A percentile compares a stretch with the other conserved stretches of the same genome.
Conservation (phyloP, 2,888 invertebrate species). For the Cheilosia pagana region DNA sequence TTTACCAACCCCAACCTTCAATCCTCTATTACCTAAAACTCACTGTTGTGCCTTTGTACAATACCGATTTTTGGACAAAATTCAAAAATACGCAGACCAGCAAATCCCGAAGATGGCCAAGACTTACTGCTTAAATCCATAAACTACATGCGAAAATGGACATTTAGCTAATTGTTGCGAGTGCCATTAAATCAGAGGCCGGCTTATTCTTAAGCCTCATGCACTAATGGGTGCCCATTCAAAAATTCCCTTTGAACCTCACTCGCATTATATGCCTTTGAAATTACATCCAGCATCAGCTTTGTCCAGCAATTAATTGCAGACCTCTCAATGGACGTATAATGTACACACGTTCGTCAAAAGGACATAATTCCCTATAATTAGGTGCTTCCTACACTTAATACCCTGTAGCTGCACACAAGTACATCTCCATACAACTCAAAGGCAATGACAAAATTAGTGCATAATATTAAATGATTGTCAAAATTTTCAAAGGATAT, state of each 20-base stretch:
- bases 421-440: not conserved
- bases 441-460: constrained; percentile 13
- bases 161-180: not conserved
- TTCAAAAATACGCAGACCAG: no score
- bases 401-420: constrained; percentile 15
- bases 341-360: constrained; percentile 26
- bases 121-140: no score
- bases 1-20: no score
- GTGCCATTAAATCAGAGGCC: not conserved
- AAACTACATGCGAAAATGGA: not conserved
- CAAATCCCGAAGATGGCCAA: no score
- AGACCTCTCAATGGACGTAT: constrained; percentile 16
- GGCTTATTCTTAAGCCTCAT: no score
- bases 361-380: constrained; percentile 43
- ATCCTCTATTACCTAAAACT: no score
- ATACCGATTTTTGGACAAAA: no score
- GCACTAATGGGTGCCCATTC: constrained; percentile 10
- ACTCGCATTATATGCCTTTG: constrained; percentile 35
- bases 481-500: constrained; percentile 1
- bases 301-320: constrained; percentile 41
- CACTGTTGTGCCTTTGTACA: no score
- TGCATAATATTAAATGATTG: constrained; percentile 9
- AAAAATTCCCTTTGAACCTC: constrained; percentile 55
- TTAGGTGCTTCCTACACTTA: constrained; percentile 28
- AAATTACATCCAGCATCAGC: constrained; percentile 43